Evolutionary conservation across 2,797 vertebrate species (phyloP).

Genomic region (Leptatherina wallacei): DNA sequence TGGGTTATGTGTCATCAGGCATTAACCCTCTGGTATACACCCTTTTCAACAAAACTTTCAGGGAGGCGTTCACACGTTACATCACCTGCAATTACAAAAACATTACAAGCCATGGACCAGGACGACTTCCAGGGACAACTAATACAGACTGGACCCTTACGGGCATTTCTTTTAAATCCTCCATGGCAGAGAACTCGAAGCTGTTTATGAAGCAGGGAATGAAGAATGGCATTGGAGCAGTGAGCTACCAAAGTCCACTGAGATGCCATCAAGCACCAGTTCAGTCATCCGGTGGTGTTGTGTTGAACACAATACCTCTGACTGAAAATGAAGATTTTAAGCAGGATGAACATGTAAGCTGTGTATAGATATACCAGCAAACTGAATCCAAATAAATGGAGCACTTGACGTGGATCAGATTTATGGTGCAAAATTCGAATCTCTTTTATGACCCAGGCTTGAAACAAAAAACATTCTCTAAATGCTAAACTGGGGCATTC

Average conservation of each 20-base stretch:
- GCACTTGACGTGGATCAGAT: constrained; percentile 20
- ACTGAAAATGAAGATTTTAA: constrained; percentile 88
- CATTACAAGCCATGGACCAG: constrained; percentile 26
- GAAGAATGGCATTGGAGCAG: constrained; percentile 90
- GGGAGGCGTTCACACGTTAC: constrained; percentile 92
- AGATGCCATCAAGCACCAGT: constrained; percentile 80
- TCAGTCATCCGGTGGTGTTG: constrained; percentile 83
- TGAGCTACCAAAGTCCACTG: constrained; percentile 88
- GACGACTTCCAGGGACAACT: constrained; percentile 69
- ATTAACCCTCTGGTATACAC: constrained; percentile 98
- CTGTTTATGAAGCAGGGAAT: constrained; percentile 90
- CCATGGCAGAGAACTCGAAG: constrained; percentile 91
- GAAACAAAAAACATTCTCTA: neutral
- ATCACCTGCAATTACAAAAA: constrained; percentile 92
- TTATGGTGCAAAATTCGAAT: constrained; percentile 8
- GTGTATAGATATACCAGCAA: constrained; percentile 79
- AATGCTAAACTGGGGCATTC: constrained; percentile 3
- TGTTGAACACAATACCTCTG: constrained; percentile 88
- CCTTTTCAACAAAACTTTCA: constrained; percentile 97
- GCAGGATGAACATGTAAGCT: constrained; percentile 89
- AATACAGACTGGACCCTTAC: constrained; percentile 75
- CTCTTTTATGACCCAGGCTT: constrained; percentile 21
- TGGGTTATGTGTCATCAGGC: constrained; percentile 96
- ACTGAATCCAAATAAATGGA: neutral
- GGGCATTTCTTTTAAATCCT: constrained; percentile 87